Evolutionary conservation across 2,113 vertebrate species (phyloP).

Genomic region (Trematocara stigmaticum): DNA sequence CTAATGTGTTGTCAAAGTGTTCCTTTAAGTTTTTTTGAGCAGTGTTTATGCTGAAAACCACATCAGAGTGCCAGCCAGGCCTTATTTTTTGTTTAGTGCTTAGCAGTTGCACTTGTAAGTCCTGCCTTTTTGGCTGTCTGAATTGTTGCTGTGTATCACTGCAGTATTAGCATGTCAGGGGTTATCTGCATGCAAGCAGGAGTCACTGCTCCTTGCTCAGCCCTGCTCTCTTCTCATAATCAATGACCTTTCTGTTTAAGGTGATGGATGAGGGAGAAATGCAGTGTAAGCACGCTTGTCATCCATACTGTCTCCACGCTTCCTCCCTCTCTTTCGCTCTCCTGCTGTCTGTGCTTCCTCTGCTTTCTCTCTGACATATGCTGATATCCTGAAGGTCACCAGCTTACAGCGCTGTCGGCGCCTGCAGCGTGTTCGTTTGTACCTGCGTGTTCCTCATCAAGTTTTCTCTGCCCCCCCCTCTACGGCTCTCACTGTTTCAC

Average conservation of each 20-base stretch:
- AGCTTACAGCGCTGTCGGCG: not conserved
- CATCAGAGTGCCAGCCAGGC: not conserved
- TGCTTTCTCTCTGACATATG: slow-evolving; percentile 13
- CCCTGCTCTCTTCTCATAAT: slow-evolving; percentile 46
- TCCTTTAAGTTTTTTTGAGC: not conserved
- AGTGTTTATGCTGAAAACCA: not conserved
- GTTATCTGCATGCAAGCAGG: slow-evolving; percentile 38
- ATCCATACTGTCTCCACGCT: not conserved
- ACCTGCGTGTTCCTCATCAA: not conserved
- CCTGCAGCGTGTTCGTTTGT: slow-evolving; percentile 2
- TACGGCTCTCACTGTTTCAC: not conserved
- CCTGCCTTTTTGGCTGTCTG: not conserved
- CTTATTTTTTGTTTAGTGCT: not conserved
- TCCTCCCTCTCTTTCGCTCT: not conserved
- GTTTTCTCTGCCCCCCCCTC: not conserved
- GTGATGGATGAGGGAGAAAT: slow-evolving; percentile 65
- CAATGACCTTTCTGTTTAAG: slow-evolving; percentile 66
- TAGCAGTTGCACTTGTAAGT: not conserved
- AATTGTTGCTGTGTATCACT: slow-evolving; percentile 26
- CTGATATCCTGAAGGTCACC: slow-evolving; percentile 57
- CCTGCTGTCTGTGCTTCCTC: not conserved
- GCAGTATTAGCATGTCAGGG: slow-evolving; percentile 33
- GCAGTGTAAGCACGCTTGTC: slow-evolving; percentile 56
- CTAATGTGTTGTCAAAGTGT: not conserved
- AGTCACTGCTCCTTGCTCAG: slow-evolving; percentile 13